Conservation (phyloP, 2,113 vertebrate species). For the sheep (Ovis aries) region DNA sequence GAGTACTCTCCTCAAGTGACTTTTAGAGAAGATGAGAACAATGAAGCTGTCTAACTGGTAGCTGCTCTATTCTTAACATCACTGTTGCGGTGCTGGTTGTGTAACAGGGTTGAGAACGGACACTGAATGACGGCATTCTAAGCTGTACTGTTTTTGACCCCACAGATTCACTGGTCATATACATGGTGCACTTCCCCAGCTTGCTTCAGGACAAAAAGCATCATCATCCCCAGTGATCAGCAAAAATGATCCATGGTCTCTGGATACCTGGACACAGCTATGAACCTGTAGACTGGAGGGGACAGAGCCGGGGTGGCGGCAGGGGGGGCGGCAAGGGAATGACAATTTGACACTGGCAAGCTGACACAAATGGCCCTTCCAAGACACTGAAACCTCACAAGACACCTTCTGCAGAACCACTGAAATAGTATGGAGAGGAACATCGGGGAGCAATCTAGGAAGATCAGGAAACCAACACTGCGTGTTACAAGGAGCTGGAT, state of each 20-base stretch:
- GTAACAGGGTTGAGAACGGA: background rate
- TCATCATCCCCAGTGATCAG: background rate
- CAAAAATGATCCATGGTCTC: background rate
- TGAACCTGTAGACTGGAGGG: background rate
- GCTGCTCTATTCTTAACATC: background rate
- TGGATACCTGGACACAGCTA: background rate
- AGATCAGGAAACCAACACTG: background rate
- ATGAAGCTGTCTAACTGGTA: background rate
- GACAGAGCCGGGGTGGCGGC: background rate
- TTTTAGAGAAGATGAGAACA: background rate
- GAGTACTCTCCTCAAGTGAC: background rate
- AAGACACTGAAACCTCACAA: background rate
- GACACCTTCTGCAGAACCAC: background rate
- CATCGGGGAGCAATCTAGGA: background rate
- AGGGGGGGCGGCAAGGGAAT: fast-evolving
- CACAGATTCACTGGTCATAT: background rate
- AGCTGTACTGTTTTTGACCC: background rate
- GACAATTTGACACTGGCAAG: background rate
- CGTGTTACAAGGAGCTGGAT: fast-evolving
- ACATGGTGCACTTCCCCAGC: background rate
- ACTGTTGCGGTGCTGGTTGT: too few species aligned
- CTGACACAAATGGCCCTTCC: background rate
- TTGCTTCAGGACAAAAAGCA: background rate
- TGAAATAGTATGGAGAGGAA: background rate
- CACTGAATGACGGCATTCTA: background rate